Base-by-base conservation (phyloP, 2,797 vertebrate species). In the Rhynchonycteris naso region DNA sequence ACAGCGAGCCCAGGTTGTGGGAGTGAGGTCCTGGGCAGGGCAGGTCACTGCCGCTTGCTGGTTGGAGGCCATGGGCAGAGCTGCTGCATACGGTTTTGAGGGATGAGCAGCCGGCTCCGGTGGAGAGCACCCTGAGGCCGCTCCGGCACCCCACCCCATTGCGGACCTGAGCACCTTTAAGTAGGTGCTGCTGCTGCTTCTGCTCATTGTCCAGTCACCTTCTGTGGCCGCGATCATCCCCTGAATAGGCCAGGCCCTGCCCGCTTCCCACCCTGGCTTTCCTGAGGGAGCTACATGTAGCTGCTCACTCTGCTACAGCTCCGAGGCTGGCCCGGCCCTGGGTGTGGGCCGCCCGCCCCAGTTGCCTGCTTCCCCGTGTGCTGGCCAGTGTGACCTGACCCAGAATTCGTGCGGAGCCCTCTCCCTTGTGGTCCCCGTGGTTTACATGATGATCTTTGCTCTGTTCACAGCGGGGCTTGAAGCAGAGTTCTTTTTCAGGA, bases 101-200 rank as follows among this genome's bases (percentile, higher is more conserved):
- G 21, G 19, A 30, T n/a, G 38, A 68, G 8, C 19, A 26, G 59
- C 61, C 74, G 72, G 78, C 52, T 80, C 52, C 3, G 52, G 4
- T 35, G 63, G 28, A 6, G 24, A 81, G 47, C 12, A 4, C 35
- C 33, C 50, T n/a, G 50, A 30, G 12, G 1, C 56, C 10, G 54
- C 63, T n/a, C 10, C 58, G 4, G 65, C 35, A 35, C 75, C 61
- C 59, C 72, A 22, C 54, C 12, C 61, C 4, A 38, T 66, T 65
- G 9, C 19, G 30, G 61, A 1, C n/a, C 68, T 33, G 33, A 15
- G 71, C 61, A 78, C 72, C 90, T 81, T 68, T 66, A 94, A 96
- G 95, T 92, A 84, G 83, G 91, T 91, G 82, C 79, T 63, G 78
- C 84, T 56, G 78, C 85, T 30, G 78, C 69, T 26, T 80, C 50